Evolutionary conservation across 1,140 invertebrate genomes (phyloP).

Genomic region (Temnothorax curvispinosus): DNA sequence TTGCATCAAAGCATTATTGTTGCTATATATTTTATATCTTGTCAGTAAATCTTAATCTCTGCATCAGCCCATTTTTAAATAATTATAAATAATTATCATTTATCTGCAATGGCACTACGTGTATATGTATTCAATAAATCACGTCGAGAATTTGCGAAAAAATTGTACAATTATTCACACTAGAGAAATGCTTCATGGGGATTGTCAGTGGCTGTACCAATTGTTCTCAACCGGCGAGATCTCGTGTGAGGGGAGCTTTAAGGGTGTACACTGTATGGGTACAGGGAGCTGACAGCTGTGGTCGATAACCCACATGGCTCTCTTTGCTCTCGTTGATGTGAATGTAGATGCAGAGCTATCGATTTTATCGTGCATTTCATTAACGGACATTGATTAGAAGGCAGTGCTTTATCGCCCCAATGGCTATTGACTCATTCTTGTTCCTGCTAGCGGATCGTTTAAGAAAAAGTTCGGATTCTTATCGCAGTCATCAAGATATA

Average conservation of each 20-base stretch:
- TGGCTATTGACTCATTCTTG: conserved; percentile 61
- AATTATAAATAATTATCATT: background rate
- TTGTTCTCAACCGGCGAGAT: background rate
- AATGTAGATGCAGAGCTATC: conserved; percentile 76
- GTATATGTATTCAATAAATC: background rate
- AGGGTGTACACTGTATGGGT: conserved; percentile 56
- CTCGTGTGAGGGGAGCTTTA: conserved; percentile 67
- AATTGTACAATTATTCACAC: background rate
- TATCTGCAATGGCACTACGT: background rate
- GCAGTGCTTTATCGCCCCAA: conserved; percentile 52
- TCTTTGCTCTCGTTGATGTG: conserved; percentile 69
- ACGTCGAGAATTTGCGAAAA: background rate
- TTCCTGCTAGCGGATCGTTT: background rate
- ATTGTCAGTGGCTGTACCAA: background rate
- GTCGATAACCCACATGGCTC: conserved; percentile 78
- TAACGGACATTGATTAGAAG: conserved; percentile 57
- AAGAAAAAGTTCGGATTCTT: background rate
- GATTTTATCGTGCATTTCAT: conserved; percentile 77
- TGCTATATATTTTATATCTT: too few relatives aligned
- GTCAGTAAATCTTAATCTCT: background rate
- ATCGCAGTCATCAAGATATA: background rate
- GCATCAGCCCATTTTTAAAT: background rate
- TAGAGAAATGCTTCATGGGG: background rate
- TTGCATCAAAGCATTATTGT: too few relatives aligned
- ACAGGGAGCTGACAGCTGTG: conserved; percentile 78